Evolutionary conservation across 2,797 vertebrate species (phyloP), one percentile per base, ranked within the genome.

Genomic region (Phrynocephalus forsythii): DNA sequence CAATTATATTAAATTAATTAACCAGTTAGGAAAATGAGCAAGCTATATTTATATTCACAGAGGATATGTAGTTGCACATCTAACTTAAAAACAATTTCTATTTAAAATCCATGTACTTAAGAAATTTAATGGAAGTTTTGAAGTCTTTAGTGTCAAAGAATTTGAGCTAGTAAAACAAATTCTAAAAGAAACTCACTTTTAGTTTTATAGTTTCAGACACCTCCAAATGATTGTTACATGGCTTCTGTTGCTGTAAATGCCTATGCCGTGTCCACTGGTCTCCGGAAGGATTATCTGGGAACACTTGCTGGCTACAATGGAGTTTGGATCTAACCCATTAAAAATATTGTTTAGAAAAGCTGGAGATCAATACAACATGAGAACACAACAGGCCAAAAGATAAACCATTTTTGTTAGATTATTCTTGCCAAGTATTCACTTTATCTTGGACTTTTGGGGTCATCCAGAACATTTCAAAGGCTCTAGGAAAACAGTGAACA

Each of bases 191-290:
- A 6, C 38, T 6, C 86, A 98, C 97, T 96, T 97, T 97, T 89
- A 93, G 82, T 96, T 97, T 97, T 88, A 97, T 93, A 79, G 95
- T 93, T 92, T 99, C 98, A 79, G 95, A 95, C 20, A 94, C 88
- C 73, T 99, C 98, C 87, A 93, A 89, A 90, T 98, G 97, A 94
- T 89, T 95, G 68, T 88, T 96, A 75, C 80, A 92, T 82, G 95
- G 93, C 96, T 98, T 99, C 93, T 96, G 97, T 67, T 92, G 97
- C 71, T 88, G 88, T 16, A 92, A 90, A n/a, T 96, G 97, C 93
- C 97, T 98, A 89, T 97, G 94, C 94, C 98, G 99, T 38, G 94
- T 75, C 91, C 95, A 97, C 63, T 94, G 92, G 44, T 98, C 98
- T 87, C 94, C 95, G 85, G 96, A 95, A 94, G 94, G 94, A 26